These are phyloP conservation scores for Agrenia bidenticulata DNA, from an alignment of 2,888 invertebrate species.

Conservation along the genomic window DNA sequence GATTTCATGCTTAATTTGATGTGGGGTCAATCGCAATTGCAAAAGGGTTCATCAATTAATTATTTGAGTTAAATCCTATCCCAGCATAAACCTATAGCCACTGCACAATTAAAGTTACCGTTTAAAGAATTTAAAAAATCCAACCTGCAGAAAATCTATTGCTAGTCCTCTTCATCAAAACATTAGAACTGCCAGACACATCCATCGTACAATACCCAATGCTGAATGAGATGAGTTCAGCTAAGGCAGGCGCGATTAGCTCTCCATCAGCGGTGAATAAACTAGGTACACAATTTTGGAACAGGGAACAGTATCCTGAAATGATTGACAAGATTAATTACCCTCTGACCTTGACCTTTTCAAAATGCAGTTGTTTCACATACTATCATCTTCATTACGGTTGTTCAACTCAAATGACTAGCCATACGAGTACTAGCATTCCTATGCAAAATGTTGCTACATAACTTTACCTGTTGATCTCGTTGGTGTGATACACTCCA, in stretches of 20 bases:
- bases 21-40: no score
- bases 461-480: constrained; percentile 26
- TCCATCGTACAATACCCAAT: constrained; percentile 38
- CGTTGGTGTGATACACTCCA: constrained; percentile 44
- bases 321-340: background rate
- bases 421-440: no score
- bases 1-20: no score
- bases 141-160: constrained; percentile 8
- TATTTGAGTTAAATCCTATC: no score
- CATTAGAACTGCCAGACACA: background rate
- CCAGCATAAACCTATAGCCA: no score
- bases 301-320: constrained; percentile 37
- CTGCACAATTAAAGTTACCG: background rate
- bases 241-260: constrained; percentile 40
- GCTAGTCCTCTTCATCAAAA: constrained; percentile 1
- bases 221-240: constrained; percentile 36
- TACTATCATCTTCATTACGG: no score
- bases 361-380: no score
- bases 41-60: no score
- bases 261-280: constrained; percentile 37
- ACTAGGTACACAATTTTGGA: constrained; percentile 35
- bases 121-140: background rate
- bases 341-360: no score
- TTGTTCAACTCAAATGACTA: no score
- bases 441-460: background rate